These are phyloP conservation scores for Tholera decimalis DNA, from an alignment of 2,888 invertebrate genomes.

Conservation along the genomic window DNA sequence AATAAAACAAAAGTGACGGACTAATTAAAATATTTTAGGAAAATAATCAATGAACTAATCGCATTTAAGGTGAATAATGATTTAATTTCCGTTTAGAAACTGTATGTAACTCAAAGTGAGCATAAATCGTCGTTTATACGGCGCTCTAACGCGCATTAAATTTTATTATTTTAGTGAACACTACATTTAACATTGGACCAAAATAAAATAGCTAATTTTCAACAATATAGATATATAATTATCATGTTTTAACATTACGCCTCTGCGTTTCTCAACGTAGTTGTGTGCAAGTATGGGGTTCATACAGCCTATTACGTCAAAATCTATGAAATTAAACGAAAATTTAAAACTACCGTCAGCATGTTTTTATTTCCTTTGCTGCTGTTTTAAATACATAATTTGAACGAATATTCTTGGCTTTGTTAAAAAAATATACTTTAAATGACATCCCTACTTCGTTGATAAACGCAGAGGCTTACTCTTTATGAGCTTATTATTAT, in stretches of 20 bases:
- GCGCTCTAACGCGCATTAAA: slow-evolving; percentile 75
- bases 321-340: slow-evolving; percentile 23
- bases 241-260: slow-evolving; percentile 74
- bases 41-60: slow-evolving; percentile 30
- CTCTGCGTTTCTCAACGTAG: slow-evolving; percentile 62
- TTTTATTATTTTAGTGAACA: slow-evolving; percentile 77
- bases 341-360: slow-evolving; percentile 11
- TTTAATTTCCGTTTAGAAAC: slow-evolving; percentile 54
- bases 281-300: slow-evolving; percentile 32
- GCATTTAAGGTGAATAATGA: slow-evolving; percentile 18
- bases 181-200: slow-evolving; percentile 87
- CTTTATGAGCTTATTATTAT: slow-evolving; percentile 58
- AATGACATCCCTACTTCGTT: slow-evolving; percentile 23
- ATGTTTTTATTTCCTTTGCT: neutral
- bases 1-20: no score
- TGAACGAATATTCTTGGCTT: slow-evolving; percentile 8
- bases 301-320: slow-evolving; percentile 25
- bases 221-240: slow-evolving; percentile 87
- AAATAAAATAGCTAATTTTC: slow-evolving; percentile 89
- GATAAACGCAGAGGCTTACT: slow-evolving; percentile 54
- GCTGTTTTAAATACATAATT: slow-evolving; percentile 24
- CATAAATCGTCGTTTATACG: slow-evolving; percentile 49
- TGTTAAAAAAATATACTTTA: slow-evolving; percentile 60
- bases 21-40: no score
- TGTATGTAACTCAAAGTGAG: slow-evolving; percentile 59